Percentiles rank a stretch among this genome's conserved stretches.
Conservation (phyloP, 2,888 invertebrate genomes). For the Ophion slaviceki region DNA sequence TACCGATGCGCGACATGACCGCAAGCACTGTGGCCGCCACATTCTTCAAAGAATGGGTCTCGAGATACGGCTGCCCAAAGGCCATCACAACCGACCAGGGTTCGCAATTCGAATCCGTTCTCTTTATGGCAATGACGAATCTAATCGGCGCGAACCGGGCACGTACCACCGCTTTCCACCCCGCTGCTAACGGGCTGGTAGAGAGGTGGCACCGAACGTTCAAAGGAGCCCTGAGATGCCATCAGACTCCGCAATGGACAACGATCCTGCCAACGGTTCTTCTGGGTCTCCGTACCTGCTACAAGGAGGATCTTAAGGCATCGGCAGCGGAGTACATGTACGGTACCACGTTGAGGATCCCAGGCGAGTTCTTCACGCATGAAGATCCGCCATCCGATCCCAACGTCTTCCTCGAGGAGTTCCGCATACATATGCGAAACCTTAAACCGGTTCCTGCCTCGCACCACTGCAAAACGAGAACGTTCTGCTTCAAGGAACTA, state of each 20-base stretch:
- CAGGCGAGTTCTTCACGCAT: background rate
- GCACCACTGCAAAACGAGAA: background rate
- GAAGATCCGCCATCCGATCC: background rate
- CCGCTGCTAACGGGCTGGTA: background rate
- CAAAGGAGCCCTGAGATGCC: slow-evolving; percentile 72
- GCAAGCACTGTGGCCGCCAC: too few species aligned
- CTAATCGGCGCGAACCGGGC: slow-evolving; percentile 58
- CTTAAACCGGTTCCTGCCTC: background rate
- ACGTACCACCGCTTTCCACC: slow-evolving; percentile 2
- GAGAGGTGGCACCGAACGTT: slow-evolving; percentile 7
- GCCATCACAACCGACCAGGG: slow-evolving; percentile 72
- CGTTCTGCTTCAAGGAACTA: too few species aligned
- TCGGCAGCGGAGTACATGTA: background rate
- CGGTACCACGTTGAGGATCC: background rate
- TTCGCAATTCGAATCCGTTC: slow-evolving; percentile 69
- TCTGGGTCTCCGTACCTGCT: background rate
- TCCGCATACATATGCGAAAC: background rate
- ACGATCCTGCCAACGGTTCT: background rate
- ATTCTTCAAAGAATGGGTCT: too few species aligned
- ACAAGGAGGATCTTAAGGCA: background rate
- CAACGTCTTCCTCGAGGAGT: background rate
- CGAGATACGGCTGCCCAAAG: slow-evolving; percentile 9
- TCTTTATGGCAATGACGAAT: slow-evolving; percentile 62
- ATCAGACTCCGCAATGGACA: background rate
- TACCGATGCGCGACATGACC: slow-evolving; percentile 66